Evolutionary conservation across 2,113 vertebrate genomes (phyloP).

Genomic region (Salvelinus sp.): DNA sequence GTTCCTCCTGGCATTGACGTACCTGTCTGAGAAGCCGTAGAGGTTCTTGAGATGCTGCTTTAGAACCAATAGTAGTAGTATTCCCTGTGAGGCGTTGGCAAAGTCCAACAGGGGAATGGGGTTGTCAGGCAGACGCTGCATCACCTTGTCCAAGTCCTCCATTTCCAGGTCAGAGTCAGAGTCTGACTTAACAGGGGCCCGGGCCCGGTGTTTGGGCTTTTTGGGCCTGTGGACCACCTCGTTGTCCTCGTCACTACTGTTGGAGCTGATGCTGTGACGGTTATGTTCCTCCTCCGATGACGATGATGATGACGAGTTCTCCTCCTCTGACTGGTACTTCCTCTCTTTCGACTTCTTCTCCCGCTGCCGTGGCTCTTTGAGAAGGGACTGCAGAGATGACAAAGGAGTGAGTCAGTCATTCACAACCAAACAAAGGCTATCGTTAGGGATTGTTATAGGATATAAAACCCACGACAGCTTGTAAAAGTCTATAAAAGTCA

Average conservation of each 20-base stretch:
- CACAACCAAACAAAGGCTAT: background rate
- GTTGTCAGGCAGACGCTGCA: constrained; percentile 91
- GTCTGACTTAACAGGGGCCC: constrained; percentile 66
- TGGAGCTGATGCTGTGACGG: constrained; percentile 58
- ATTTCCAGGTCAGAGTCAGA: constrained; percentile 82
- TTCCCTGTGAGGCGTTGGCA: constrained; percentile 96
- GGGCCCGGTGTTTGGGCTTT: constrained; percentile 71
- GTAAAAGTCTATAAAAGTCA: background rate
- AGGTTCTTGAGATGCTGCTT: constrained; percentile 99
- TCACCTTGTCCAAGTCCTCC: constrained; percentile 91
- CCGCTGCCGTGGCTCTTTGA: constrained; percentile 77
- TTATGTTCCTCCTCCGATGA: constrained; percentile 41
- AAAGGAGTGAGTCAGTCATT: constrained; percentile 5
- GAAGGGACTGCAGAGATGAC: constrained; percentile 77
- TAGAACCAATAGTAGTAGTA: constrained; percentile 92
- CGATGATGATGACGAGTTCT: constrained; percentile 44
- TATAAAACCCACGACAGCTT: background rate
- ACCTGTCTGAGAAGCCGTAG: constrained; percentile 98
- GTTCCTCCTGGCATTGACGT: constrained; percentile 16
- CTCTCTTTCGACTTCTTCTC: constrained; percentile 62
- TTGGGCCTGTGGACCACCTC: constrained; percentile 79
- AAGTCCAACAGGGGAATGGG: constrained; percentile 92
- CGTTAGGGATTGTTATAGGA: background rate
- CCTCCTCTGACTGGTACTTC: constrained; percentile 79
- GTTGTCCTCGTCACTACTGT: constrained; percentile 67